These are phyloP conservation scores for Cephalopholis sonnerati DNA, from an alignment of 2,113 vertebrate species.

Conservation along the genomic window DNA sequence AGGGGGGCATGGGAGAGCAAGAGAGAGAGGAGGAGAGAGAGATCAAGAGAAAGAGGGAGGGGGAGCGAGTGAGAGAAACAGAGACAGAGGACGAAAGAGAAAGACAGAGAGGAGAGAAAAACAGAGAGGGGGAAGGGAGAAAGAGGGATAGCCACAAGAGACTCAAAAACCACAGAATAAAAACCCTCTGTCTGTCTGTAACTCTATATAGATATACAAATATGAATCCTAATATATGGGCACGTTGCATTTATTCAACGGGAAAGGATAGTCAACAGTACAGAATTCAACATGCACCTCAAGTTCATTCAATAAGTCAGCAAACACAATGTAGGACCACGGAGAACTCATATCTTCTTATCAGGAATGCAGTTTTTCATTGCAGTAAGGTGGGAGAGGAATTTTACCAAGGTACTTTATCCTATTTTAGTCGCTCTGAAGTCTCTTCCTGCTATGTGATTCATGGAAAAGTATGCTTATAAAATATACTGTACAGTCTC, in stretches of 20 bases:
- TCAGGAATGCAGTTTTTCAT: slow-evolving; percentile 77
- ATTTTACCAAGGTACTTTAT: slow-evolving; percentile 70
- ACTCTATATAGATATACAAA: slow-evolving; percentile 84
- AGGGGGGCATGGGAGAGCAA: slow-evolving; percentile 74
- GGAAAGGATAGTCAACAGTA: slow-evolving; percentile 61
- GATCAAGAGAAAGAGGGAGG: slow-evolving; percentile 76
- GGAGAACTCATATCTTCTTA: slow-evolving; percentile 72
- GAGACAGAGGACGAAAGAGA: slow-evolving; percentile 83
- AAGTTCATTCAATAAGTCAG: slow-evolving; percentile 81
- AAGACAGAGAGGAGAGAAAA: slow-evolving; percentile 82
- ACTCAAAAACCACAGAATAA: slow-evolving; percentile 86
- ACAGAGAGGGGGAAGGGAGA: slow-evolving; percentile 82
- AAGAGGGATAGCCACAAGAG: slow-evolving; percentile 84
- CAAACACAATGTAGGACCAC: slow-evolving; percentile 70
- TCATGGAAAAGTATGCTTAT: slow-evolving; percentile 69
- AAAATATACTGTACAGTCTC: slow-evolving; percentile 40
- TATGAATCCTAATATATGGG: slow-evolving; percentile 79
- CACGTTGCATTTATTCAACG: slow-evolving; percentile 69
- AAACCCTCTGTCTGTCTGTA: slow-evolving; percentile 81
- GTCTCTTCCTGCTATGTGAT: slow-evolving; percentile 69
- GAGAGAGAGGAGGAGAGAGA: slow-evolving; percentile 71
- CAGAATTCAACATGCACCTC: slow-evolving; percentile 69
- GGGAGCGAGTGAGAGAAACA: slow-evolving; percentile 79
- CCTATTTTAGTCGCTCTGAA: slow-evolving; percentile 73
- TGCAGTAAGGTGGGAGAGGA: slow-evolving; percentile 74